Evolutionary conservation across 1,140 invertebrate species (phyloP).

Genomic region (Liolophura sinensis): DNA sequence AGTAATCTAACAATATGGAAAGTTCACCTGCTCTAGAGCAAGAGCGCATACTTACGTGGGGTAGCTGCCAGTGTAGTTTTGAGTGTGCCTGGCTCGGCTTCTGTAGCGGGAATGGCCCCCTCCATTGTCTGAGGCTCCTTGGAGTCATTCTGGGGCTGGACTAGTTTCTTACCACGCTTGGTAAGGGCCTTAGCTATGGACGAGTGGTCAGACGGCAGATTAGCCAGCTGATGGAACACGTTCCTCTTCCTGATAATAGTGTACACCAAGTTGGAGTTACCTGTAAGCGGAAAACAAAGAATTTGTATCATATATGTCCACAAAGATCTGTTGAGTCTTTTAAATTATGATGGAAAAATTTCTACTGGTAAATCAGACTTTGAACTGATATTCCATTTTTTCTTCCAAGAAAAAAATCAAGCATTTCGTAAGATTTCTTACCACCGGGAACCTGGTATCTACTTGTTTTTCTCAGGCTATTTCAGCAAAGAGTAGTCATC

Average conservation of each 20-base stretch:
- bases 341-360: too few relatives aligned
- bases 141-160: slow-evolving; percentile 23
- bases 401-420: too few relatives aligned
- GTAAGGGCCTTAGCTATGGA: slow-evolving; percentile 85
- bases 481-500: too few relatives aligned
- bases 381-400: too few relatives aligned
- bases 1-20: too few relatives aligned
- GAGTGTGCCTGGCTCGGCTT: slow-evolving; percentile 65
- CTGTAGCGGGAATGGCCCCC: slow-evolving; percentile 83
- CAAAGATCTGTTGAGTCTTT: too few relatives aligned
- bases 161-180: slow-evolving; percentile 64
- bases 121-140: slow-evolving; percentile 70
- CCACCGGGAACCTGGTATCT: too few relatives aligned
- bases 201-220: slow-evolving; percentile 88
- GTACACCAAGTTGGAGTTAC: slow-evolving; percentile 97
- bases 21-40: neutral
- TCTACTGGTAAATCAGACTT: too few relatives aligned
- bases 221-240: slow-evolving; percentile 95
- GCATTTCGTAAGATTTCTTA: too few relatives aligned
- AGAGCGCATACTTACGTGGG: slow-evolving; percentile 65
- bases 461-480: too few relatives aligned
- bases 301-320: too few relatives aligned
- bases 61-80: slow-evolving; percentile 89
- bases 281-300: slow-evolving; percentile 54
- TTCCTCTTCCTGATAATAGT: slow-evolving; percentile 97